Base-by-base conservation (phyloP, 2,888 invertebrate genomes). In the Ferdinandea cuprea region DNA sequence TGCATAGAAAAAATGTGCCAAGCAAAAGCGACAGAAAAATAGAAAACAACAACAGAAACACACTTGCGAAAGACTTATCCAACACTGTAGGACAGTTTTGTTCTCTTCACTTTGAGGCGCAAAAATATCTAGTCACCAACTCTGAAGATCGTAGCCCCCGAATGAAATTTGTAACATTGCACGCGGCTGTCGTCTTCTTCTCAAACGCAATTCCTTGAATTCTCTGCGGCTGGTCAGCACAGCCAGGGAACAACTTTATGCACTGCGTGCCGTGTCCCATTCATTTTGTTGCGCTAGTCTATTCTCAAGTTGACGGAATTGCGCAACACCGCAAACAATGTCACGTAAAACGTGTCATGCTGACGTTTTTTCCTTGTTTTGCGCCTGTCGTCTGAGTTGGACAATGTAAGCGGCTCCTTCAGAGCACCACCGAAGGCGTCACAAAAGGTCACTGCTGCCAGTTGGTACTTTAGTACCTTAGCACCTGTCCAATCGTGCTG, bases 241-340 rank as follows among this genome's bases (percentile, higher is more conserved):
- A 76, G 28, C 13, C 46, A n/a, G n/a, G 6, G n/a, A 50, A 58
- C 77, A 58, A 48, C 32, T 58, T 58, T 52, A 32, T 58, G 15
- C 25, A 52, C 35, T 66, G 25, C 15, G 44, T 44, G 19, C 15
- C 15, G 15, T 52, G 66, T 61, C 63, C 61, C 77, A 77, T 80
- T 80, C 68, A 80, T 56, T 73, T 66, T 54, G 46, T 44, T 46
- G 40, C 37, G 68, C 74, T 25, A 40, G 63, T 35, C 80, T 56
- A 80, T 83, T 83, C n/a, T n/a, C 77, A 72, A 77, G 56, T 66
- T 83, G 83, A 78, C 83, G 78, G 78, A 73, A 78, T 83, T 83
- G 78, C 66, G 68, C 72, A 83, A 78, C 71, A 63, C 68, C 66
- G 66, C 77, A 58, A 83, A 78, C 78, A 83, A 73, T 83, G 83